phyloP scores from a whole-genome alignment of 2,797 vertebrate genomes.

The Acropternis orthonyx region DNA sequence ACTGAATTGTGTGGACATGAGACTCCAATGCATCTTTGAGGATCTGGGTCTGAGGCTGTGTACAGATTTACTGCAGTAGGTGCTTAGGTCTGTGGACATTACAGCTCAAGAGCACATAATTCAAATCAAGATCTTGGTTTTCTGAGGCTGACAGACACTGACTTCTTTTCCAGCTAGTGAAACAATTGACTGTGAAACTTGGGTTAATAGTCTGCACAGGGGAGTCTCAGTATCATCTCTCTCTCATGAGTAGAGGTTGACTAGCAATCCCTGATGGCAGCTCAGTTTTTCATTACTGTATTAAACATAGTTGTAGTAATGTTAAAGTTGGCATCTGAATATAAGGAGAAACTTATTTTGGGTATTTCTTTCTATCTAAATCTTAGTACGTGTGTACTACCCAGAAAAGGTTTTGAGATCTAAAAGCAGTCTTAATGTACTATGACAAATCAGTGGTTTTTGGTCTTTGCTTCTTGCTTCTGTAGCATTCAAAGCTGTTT shows the following conservation, averaged over 20 bases:
- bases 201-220: neutral
- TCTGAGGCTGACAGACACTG: neutral
- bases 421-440: neutral
- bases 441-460: neutral
- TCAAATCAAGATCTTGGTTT: neutral
- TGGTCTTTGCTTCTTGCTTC: neutral
- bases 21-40: neutral
- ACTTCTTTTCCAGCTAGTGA: neutral
- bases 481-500: neutral
- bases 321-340: neutral
- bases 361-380: neutral
- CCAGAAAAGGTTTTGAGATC: neutral
- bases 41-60: neutral
- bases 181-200: neutral
- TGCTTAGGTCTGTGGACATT: neutral
- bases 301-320: neutral
- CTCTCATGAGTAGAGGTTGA: neutral
- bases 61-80: neutral
- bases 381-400: neutral
- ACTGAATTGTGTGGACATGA: neutral
- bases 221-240: neutral
- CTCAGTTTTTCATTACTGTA: neutral
- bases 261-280: neutral
- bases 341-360: neutral
- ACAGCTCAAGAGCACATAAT: neutral